phyloP scores from a whole-genome alignment of 1,140 invertebrate genomes.

The Ectropis grisescens region DNA sequence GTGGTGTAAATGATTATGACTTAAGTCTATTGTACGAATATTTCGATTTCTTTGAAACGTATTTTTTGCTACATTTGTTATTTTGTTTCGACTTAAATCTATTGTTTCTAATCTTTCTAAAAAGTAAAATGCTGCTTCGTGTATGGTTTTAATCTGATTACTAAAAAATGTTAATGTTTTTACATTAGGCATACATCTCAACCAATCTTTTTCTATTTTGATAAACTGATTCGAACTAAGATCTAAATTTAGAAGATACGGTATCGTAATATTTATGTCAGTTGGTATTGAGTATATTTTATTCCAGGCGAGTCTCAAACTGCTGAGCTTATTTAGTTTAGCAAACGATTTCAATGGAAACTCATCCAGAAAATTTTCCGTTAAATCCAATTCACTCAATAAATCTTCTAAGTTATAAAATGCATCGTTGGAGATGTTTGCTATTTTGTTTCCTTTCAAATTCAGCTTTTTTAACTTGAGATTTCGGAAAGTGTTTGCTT shows the following conservation, averaged over 20 bases:
- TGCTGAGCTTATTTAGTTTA: slow-evolving; percentile 80
- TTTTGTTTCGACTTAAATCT: slow-evolving; percentile 90
- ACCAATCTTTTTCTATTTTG: slow-evolving; percentile 80
- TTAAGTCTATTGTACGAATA: slow-evolving; percentile 86
- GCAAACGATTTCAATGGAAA: slow-evolving; percentile 86
- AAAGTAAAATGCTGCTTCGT: slow-evolving; percentile 81
- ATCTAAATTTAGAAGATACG: slow-evolving; percentile 83
- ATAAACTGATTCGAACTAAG: slow-evolving; percentile 89
- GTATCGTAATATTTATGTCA: slow-evolving; percentile 79
- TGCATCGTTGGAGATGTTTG: slow-evolving; percentile 85
- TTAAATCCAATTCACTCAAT: slow-evolving; percentile 85
- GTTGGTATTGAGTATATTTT: slow-evolving; percentile 76
- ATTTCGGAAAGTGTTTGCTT: slow-evolving; percentile 86
- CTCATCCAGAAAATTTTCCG: slow-evolving; percentile 85
- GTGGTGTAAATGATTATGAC: slow-evolving; percentile 90
- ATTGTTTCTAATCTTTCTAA: slow-evolving; percentile 83
- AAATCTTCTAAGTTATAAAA: slow-evolving; percentile 86
- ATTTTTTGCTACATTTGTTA: slow-evolving; percentile 78
- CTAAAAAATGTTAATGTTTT: slow-evolving; percentile 86
- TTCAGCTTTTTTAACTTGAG: slow-evolving; percentile 85
- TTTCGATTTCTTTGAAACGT: slow-evolving; percentile 83
- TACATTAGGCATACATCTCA: slow-evolving; percentile 83
- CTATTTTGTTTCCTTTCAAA: slow-evolving; percentile 86
- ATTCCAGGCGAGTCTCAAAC: slow-evolving; percentile 87
- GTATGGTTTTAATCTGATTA: slow-evolving; percentile 84